phyloP scores from a whole-genome alignment of 2,888 invertebrate species.

The Mythimna pallens region DNA sequence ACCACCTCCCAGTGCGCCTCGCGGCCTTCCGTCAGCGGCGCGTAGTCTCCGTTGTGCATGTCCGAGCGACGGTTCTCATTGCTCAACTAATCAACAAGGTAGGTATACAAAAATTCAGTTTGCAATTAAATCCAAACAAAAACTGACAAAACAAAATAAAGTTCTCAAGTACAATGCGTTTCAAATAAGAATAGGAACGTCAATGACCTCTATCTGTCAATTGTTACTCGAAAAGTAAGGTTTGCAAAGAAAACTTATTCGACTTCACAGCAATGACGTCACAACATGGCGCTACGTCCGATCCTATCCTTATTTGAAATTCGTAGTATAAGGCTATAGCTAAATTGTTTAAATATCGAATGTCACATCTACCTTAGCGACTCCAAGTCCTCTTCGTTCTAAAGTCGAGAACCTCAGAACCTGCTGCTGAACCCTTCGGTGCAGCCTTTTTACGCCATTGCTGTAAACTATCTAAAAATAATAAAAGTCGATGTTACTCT shows the following conservation, averaged over 20 bases:
- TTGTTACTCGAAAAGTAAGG: too few species aligned
- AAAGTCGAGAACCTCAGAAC: conserved; percentile 96
- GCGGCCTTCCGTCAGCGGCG: conserved; percentile 96
- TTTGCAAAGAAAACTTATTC: too few species aligned
- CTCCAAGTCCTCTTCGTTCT: conserved; percentile 96
- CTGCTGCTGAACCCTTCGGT: conserved; percentile 96
- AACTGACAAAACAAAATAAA: not conserved
- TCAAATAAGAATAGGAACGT: too few species aligned
- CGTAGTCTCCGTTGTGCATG: conserved; percentile 91
- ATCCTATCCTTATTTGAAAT: too few species aligned
- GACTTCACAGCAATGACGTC: too few species aligned
- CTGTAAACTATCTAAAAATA: conserved; percentile 92
- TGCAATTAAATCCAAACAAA: not conserved
- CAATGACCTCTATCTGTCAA: too few species aligned
- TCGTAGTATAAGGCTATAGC: not conserved
- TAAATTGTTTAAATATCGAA: not conserved
- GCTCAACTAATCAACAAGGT: conserved; percentile 92
- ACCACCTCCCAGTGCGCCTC: conserved; percentile 99
- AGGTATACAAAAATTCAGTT: not conserved
- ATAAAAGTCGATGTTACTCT: conserved; percentile 1
- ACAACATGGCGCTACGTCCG: too few species aligned
- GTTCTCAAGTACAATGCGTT: too few species aligned
- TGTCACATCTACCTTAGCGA: conserved; percentile 93
- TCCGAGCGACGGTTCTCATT: conserved; percentile 92
- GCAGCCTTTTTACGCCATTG: conserved; percentile 95